A percentile compares a stretch with the other conserved stretches of the same genome.
Conservation (phyloP, 23 tunicate genomes). For the Botrylloides violaceus region DNA sequence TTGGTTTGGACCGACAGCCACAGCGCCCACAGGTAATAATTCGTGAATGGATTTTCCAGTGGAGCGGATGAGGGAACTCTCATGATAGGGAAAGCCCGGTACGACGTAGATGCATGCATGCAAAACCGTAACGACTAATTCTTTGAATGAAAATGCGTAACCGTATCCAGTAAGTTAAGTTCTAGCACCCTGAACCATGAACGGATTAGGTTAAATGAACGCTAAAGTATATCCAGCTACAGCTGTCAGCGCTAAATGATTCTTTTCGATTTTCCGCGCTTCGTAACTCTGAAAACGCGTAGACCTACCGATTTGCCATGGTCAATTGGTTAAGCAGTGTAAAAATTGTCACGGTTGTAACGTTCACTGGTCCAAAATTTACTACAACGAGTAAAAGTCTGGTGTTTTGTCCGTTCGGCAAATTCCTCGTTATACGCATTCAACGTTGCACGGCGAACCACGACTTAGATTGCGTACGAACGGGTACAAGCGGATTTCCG, state of each 20-base stretch:
- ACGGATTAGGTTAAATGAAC: slow-evolving; percentile 2
- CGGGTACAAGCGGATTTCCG: neutral
- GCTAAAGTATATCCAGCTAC: neutral
- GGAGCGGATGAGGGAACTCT: neutral
- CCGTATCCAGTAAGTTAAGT: neutral
- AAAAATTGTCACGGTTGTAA: slow-evolving; percentile 20
- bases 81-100: neutral
- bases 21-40: no score
- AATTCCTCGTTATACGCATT: slow-evolving; percentile 20
- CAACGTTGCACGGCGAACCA: slow-evolving; percentile 20
- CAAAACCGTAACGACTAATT: slow-evolving; percentile 6
- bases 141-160: slow-evolving; percentile 14
- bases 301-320: slow-evolving; percentile 20
- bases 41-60: no score
- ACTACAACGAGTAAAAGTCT: neutral
- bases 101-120: slow-evolving; percentile 27
- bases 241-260: neutral
- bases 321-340: slow-evolving; percentile 20
- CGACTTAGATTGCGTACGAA: neutral
- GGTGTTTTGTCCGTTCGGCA: slow-evolving; percentile 10
- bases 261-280: neutral
- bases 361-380: neutral
- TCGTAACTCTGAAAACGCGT: slow-evolving; percentile 7
- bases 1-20: no score
- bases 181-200: slow-evolving; percentile 3